phyloP scores from a whole-genome alignment of 2,113 vertebrate species.

The Hiodon tergisus region DNA sequence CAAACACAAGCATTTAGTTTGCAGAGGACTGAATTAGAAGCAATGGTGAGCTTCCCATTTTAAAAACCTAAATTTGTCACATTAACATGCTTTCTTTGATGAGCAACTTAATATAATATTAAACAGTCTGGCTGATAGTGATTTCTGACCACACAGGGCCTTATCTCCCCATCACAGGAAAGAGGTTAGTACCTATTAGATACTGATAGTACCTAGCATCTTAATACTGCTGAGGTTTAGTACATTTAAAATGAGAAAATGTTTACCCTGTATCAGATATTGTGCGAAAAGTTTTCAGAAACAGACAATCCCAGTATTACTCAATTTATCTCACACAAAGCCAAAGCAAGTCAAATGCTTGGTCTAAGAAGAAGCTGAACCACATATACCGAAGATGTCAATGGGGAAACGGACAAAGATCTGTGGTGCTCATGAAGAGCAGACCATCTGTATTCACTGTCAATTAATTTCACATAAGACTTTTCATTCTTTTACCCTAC shows the following conservation, averaged over 20 bases:
- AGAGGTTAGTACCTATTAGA: neutral
- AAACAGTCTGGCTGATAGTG: no score
- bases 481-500: neutral
- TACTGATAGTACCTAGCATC: neutral
- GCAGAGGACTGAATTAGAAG: neutral
- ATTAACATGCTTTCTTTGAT: neutral
- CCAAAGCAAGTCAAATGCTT: neutral
- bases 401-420: neutral
- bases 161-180: no score
- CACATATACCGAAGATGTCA: neutral
- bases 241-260: neutral
- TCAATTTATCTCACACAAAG: neutral
- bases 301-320: neutral
- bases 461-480: constrained; percentile 6
- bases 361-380: neutral
- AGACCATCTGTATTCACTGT: neutral
- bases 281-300: neutral
- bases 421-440: neutral
- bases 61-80: neutral
- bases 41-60: neutral
- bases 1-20: neutral
- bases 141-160: no score
- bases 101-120: no score
- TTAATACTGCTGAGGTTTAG: constrained; percentile 1
- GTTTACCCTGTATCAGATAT: neutral